Evolutionary conservation across 1,140 invertebrate genomes (phyloP), one percentile per base, ranked within the genome.

Genomic region (Antheraea pernyi): DNA sequence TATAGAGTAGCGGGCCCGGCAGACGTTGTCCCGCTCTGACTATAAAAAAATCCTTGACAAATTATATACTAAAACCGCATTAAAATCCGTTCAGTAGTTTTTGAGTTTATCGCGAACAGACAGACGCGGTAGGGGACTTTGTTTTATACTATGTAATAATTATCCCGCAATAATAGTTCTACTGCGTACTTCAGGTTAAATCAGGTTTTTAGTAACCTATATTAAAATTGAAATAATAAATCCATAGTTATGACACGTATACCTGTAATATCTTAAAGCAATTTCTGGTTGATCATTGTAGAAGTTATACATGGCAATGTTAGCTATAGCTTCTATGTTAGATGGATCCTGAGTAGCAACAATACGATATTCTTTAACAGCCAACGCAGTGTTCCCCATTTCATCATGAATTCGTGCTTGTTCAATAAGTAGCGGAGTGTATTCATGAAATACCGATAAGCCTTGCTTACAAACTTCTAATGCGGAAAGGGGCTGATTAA

Each of bases 281-380:
- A 99, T 94, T 95, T 99, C 99, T 3, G 99, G 98, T 91, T 99
- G 99, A 92, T 99, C 98, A 71, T 97, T 97, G 83, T 99, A 99
- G 93, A 99, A 99, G 90, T 99, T 97, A 90, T 98, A 95, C 88
- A 99, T 97, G 7, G 97, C 99, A 78, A 99, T 99, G 85, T 98
- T 99, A 11, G 99, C 98, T 77, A 99, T 97, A 0, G 98, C 98
- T 93, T 99, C 99, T 37, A 98, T 95, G 92, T 99, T 97, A 69
- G 98, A 98, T 0, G 98, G 97, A 90, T 99, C 98, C 89, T 97
- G 95, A 59, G 95, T 94, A 30, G 98, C 94, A 5, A 99, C 96
- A 76, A 96, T 94, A 83, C 97, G 95, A 85, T 99, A 99, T 78
- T 96, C 95, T 88, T 97, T 97, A 13, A 97, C 94, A 0, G 97